Evolutionary conservation across 2,113 vertebrate genomes (phyloP).

Genomic region (Channa maculata): DNA sequence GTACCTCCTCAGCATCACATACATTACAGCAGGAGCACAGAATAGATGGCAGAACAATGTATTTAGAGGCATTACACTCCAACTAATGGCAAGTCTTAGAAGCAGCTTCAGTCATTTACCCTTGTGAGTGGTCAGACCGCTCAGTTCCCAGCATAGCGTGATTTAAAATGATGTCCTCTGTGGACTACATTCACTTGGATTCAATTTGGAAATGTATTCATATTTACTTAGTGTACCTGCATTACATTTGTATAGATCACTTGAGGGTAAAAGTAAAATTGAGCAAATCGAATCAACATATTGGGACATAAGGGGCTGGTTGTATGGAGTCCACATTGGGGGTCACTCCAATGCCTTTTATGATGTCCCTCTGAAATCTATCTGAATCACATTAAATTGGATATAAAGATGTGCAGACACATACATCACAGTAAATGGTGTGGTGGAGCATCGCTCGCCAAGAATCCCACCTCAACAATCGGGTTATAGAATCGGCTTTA

Average conservation of each 20-base stretch:
- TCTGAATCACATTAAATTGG: constrained; percentile 86
- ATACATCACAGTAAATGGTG: constrained; percentile 86
- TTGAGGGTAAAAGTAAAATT: constrained; percentile 72
- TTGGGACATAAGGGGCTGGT: constrained; percentile 56
- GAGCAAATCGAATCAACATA: constrained; percentile 81
- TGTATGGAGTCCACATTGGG: constrained; percentile 60
- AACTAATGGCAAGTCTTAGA: constrained; percentile 74
- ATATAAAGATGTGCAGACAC: constrained; percentile 87
- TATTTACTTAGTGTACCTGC: constrained; percentile 85
- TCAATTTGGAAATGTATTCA: constrained; percentile 84
- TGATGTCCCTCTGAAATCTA: constrained; percentile 87
- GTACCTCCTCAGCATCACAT: constrained; percentile 63
- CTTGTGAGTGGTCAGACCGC: constrained; percentile 68
- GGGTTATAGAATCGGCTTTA: constrained; percentile 82
- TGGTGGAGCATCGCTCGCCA: constrained; percentile 76
- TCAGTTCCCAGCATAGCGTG: constrained; percentile 75
- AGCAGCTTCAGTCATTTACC: constrained; percentile 72
- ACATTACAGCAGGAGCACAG: constrained; percentile 70
- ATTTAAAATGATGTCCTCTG: constrained; percentile 82
- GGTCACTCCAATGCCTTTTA: constrained; percentile 82
- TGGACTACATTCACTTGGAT: constrained; percentile 79
- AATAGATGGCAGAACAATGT: constrained; percentile 78
- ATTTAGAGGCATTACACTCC: constrained; percentile 79
- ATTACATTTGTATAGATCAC: constrained; percentile 84
- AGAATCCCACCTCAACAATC: constrained; percentile 86